A percentile compares a stretch with the other conserved stretches of the same genome.
Conservation (phyloP, 2,797 vertebrate species). For the Hylomyscus alleni region DNA sequence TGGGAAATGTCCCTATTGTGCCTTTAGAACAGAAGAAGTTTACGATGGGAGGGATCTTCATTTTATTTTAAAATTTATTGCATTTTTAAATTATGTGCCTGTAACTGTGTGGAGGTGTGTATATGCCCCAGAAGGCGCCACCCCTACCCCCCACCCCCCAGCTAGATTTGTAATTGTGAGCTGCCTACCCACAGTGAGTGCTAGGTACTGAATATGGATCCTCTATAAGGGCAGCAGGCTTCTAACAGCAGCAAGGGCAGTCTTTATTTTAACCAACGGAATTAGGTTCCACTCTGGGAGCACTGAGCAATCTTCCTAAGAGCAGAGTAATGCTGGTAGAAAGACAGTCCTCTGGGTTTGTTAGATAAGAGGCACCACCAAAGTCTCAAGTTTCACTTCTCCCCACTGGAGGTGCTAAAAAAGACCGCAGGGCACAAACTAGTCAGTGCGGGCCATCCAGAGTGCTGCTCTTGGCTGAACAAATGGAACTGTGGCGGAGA, state of each 20-base stretch:
- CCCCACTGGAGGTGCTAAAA: background rate
- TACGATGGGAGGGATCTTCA: background rate
- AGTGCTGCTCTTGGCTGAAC: background rate
- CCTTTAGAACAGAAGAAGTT: background rate
- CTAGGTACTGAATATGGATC: background rate
- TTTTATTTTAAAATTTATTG: background rate
- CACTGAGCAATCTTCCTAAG: background rate
- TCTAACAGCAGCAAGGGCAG: background rate
- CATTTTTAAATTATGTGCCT: background rate
- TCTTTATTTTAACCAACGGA: background rate
- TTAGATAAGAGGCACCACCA: constrained; percentile 29
- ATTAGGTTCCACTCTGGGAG: background rate
- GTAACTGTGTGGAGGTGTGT: background rate
- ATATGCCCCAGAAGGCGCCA: background rate
- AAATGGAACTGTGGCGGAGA: background rate
- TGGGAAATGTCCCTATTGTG: background rate
- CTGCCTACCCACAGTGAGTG: background rate
- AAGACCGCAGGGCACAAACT: background rate
- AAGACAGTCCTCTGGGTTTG: background rate
- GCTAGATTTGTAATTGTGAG: background rate
- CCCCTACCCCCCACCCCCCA: too few species aligned
- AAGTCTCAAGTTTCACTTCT: constrained; percentile 26
- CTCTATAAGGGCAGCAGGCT: background rate
- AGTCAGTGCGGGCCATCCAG: background rate
- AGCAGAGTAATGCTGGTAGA: background rate